These are phyloP conservation scores for Amphibalanus amphitrite DNA, from an alignment of 1,140 invertebrate genomes.

Conservation along the genomic window DNA sequence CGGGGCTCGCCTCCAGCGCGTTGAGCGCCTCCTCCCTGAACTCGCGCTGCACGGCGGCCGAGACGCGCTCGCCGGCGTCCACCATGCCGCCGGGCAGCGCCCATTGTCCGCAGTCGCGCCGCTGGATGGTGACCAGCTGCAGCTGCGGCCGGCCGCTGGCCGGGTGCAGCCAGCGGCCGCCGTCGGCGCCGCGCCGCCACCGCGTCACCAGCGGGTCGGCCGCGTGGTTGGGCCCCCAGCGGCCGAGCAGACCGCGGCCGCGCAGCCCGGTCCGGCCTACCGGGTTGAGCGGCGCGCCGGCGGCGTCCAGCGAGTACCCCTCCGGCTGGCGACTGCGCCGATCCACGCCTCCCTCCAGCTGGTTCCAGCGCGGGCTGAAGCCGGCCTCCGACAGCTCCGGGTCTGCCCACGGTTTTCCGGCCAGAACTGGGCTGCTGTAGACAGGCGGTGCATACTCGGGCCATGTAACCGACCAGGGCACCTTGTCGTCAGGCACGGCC, in stretches of 20 bases:
- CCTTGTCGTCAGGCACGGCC: constrained; percentile 54
- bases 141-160: too few species aligned
- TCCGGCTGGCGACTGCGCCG: constrained; percentile 51
- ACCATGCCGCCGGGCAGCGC: constrained; percentile 84
- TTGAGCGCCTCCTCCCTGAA: constrained; percentile 88
- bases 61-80: constrained; percentile 69
- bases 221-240: constrained; percentile 91
- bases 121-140: constrained; percentile 78
- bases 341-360: constrained; percentile 55
- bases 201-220: constrained; percentile 74
- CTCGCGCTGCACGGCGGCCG: constrained; percentile 62
- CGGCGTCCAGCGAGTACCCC: neutral
- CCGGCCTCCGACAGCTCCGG: constrained; percentile 35
- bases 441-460: constrained; percentile 51
- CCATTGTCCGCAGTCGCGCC: constrained; percentile 70
- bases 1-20: constrained; percentile 34
- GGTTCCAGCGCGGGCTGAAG: constrained; percentile 62
- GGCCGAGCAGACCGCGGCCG: constrained; percentile 61
- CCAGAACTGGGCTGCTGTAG: constrained; percentile 45
- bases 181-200: constrained; percentile 64
- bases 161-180: too few species aligned
- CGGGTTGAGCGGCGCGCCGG: constrained; percentile 39
- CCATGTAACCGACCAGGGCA: constrained; percentile 50
- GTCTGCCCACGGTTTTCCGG: constrained; percentile 70
- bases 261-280: constrained; percentile 64